Percentiles rank a stretch among this genome's conserved stretches.
These are phyloP conservation scores for Gadus chalcogrammus DNA, from an alignment of 2,113 vertebrate species.

Conservation along the genomic window DNA sequence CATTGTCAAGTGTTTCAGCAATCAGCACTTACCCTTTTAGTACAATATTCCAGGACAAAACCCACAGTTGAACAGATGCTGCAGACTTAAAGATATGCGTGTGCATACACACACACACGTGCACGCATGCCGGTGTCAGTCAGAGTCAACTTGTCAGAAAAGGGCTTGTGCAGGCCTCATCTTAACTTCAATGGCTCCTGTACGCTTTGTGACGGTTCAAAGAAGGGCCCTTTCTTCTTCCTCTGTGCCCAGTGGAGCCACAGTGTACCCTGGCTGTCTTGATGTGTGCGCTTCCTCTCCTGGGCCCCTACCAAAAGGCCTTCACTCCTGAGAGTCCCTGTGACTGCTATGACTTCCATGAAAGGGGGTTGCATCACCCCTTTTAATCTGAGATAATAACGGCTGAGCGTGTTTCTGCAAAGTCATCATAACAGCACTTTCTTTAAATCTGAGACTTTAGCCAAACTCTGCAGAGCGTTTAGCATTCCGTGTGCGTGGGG, in stretches of 20 bases:
- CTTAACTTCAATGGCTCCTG: constrained; percentile 39
- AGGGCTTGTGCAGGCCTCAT: constrained; percentile 36
- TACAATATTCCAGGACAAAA: background rate
- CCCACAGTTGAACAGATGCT: background rate
- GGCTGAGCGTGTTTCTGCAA: too few relatives aligned
- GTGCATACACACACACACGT: background rate
- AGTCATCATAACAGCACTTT: background rate
- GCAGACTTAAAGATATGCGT: constrained; percentile 3
- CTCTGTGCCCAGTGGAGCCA: constrained; percentile 27
- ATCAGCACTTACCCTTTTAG: constrained; percentile 39
- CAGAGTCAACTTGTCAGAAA: constrained; percentile 45
- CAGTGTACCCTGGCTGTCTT: constrained; percentile 26
- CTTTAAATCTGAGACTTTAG: background rate
- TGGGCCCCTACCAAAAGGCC: constrained; percentile 34
- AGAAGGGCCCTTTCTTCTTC: constrained; percentile 36
- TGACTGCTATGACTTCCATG: background rate
- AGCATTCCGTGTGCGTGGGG: too few relatives aligned
- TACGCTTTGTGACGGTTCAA: constrained; percentile 53
- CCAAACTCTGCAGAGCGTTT: too few relatives aligned
- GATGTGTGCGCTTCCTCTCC: constrained; percentile 30
- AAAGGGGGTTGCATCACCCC: background rate
- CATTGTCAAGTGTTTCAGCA: constrained; percentile 8
- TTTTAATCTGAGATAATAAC: background rate
- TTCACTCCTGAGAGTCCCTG: constrained; percentile 24
- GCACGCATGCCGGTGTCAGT: constrained; percentile 23